Percentiles rank a stretch among this genome's conserved stretches.
Evolutionary conservation across 2,888 invertebrate species (phyloP).

Genomic region (Athetis lepigone): DNA sequence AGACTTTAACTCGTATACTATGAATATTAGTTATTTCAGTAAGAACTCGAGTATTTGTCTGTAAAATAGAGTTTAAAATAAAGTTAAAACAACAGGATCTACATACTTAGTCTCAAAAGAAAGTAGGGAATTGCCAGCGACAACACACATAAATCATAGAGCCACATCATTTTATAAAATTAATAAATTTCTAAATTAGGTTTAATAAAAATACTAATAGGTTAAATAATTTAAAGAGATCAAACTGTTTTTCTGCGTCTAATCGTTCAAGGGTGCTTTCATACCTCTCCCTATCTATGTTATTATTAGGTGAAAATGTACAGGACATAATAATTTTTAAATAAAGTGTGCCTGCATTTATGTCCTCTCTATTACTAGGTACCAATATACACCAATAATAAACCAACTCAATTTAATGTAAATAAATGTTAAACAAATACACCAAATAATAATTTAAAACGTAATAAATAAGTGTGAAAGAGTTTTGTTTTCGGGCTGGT

Average conservation of each 20-base stretch:
- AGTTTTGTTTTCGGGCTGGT: constrained; percentile 42
- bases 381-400: not conserved
- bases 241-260: too few species aligned
- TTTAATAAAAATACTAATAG: too few species aligned
- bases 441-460: constrained; percentile 25
- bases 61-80: not conserved
- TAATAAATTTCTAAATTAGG: too few species aligned
- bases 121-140: not conserved
- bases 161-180: too few species aligned
- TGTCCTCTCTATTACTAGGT: not conserved
- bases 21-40: too few species aligned
- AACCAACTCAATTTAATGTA: not conserved
- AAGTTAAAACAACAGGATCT: not conserved
- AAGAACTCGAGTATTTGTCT: too few species aligned
- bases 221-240: not conserved
- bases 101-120: too few species aligned
- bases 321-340: not conserved
- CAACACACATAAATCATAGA: too few species aligned
- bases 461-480: constrained; percentile 29
- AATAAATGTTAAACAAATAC: constrained; percentile 17
- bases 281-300: too few species aligned
- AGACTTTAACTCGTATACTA: too few species aligned
- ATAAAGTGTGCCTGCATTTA: too few species aligned
- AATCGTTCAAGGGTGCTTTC: too few species aligned
- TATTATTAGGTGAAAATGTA: not conserved